phyloP scores from a whole-genome alignment of 2,888 invertebrate genomes.

The Lasioglossum leucozonium region DNA sequence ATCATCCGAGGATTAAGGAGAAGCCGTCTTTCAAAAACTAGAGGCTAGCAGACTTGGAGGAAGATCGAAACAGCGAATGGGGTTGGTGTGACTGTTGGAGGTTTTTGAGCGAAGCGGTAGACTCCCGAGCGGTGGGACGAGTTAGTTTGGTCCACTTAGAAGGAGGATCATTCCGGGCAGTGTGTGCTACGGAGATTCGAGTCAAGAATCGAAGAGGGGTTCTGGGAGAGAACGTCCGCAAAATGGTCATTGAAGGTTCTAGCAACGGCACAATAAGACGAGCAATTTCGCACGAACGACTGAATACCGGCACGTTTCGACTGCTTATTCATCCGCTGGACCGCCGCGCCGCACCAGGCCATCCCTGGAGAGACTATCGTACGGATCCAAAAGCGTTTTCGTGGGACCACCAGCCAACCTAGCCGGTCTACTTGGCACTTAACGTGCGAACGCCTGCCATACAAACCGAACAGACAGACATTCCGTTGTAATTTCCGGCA shows the following conservation, averaged over 20 bases:
- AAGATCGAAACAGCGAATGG: too few species aligned
- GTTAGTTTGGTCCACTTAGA: too few species aligned
- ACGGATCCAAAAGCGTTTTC: conserved; percentile 3
- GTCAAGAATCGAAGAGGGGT: background rate
- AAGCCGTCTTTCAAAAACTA: too few species aligned
- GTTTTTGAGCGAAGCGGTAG: too few species aligned
- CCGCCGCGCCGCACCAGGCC: background rate
- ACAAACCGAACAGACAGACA: conserved; percentile 26
- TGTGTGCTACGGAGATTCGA: background rate
- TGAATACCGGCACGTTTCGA: conserved; percentile 29
- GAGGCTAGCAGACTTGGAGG: too few species aligned
- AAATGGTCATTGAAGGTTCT: conserved; percentile 6
- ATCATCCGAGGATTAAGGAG: too few species aligned
- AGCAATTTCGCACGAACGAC: conserved; percentile 20
- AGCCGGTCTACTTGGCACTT: conserved; percentile 17
- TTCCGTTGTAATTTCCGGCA: conserved; percentile 65
- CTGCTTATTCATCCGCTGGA: conserved; percentile 31
- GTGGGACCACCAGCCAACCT: background rate
- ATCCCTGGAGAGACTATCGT: conserved; percentile 4
- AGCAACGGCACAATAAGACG: conserved; percentile 11
- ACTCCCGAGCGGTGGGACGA: too few species aligned
- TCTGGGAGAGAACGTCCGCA: background rate
- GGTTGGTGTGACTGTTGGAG: too few species aligned
- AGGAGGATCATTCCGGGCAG: too few species aligned
- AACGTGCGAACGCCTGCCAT: background rate